These are phyloP conservation scores for Cassiopea andromeda DNA, from an alignment of 30 jellyfish, hydroid and myxozoan species.

Conservation along the genomic window DNA sequence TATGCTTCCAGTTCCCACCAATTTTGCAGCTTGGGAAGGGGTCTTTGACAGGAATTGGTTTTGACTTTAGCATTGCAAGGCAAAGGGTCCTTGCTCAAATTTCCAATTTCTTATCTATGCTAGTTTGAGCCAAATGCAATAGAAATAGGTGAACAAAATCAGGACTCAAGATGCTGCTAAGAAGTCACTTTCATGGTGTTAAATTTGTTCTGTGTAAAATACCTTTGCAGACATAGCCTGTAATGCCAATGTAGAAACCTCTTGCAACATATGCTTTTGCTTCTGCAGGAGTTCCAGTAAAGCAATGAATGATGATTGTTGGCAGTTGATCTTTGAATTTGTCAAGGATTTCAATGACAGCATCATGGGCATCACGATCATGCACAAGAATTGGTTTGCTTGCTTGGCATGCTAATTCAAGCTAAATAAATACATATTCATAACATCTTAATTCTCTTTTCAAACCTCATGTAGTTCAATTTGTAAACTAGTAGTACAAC, in stretches of 20 bases:
- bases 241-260: conserved; percentile 91
- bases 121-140: too few species aligned
- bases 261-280: conserved; percentile 81
- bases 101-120: too few species aligned
- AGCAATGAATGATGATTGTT: conserved; percentile 93
- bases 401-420: conserved; percentile 82
- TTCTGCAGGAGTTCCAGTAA: conserved; percentile 94
- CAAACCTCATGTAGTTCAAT: too few species aligned
- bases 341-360: conserved; percentile 82
- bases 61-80: too few species aligned
- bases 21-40: too few species aligned
- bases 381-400: conserved; percentile 87
- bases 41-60: too few species aligned
- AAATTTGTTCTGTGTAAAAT: background rate
- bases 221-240: conserved; percentile 97
- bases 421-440: conserved; percentile 43
- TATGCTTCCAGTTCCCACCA: too few species aligned
- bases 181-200: background rate
- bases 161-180: too few species aligned
- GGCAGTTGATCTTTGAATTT: conserved; percentile 80
- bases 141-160: too few species aligned
- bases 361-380: conserved; percentile 94
- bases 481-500: too few species aligned
- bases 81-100: too few species aligned
- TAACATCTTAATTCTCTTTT: background rate